Evolutionary conservation across 1,140 invertebrate genomes (phyloP), one percentile per base, ranked within the genome.

Genomic region (Hermetia illucens): DNA sequence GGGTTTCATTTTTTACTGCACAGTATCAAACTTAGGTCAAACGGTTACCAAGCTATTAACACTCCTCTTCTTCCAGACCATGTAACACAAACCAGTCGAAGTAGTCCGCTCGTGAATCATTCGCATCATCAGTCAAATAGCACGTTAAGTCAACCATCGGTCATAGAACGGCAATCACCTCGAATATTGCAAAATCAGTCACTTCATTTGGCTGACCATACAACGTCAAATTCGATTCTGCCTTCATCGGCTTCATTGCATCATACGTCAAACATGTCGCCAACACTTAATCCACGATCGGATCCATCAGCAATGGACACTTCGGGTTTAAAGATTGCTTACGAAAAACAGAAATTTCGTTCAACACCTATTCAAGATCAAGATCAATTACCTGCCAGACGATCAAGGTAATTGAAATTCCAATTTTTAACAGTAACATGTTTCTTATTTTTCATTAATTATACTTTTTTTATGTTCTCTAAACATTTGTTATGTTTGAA

Each of bases 251-350:
- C 30, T 10, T n/a, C 22, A 32, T 20, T 30, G 38, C 29, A 39
- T 41, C 9, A 38, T 43, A 16, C 48, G 51, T 31, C 55, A 58
- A 40, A 58, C 2, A 55, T 54, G 27, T 55, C 55, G 9, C 52
- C 55, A 15, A 46, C 49, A 2, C 21, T 52, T 30, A 44, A 31
- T 15, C n/a, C n/a, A n/a, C n/a, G n/a, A n/a, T n/a, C 27, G 21
- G 52, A 47, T 38, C 39, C 52, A 2, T 56, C 51, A 0, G 55
- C 55, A 9, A 62, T 63, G 22, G 66, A 56, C 35, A 56, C 49
- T 31, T 63, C 61, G 5, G 59, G 58, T 32, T 41, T 69, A 34
- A 68, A 67, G 50, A 68, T 68, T 12, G 64, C 59, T 31, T 68
- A 57, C 41, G 66, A 69, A 44, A 68, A 68, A 45, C 66, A 69